Evolutionary conservation across 2,113 vertebrate genomes (phyloP).

Genomic region (Solea solea): DNA sequence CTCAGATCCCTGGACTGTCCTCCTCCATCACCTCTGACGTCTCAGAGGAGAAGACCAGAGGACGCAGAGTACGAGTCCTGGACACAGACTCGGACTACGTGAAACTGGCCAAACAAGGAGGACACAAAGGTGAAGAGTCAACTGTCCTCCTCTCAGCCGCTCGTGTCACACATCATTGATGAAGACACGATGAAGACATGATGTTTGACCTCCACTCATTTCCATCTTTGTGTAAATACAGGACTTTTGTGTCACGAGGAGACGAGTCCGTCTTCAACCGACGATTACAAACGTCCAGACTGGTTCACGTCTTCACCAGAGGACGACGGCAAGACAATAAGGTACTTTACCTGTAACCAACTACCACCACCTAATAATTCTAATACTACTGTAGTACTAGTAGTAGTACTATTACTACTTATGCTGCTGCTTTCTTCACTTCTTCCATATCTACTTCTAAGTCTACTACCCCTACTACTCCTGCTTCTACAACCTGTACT

Average conservation of each 20-base stretch:
- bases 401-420: no score
- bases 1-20: conserved; percentile 80
- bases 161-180: background rate
- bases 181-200: background rate
- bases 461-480: no score
- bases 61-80: conserved; percentile 62
- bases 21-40: conserved; percentile 6
- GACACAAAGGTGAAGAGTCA: conserved; percentile 69
- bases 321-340: conserved; percentile 8
- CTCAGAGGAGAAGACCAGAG: conserved; percentile 53
- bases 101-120: conserved; percentile 81
- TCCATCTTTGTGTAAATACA: conserved; percentile 19
- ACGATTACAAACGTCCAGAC: conserved; percentile 56
- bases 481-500: no score
- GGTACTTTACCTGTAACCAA: conserved; percentile 30
- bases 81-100: conserved; percentile 77
- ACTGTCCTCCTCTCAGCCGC: no score
- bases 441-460: no score
- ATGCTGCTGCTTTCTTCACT: no score
- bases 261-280: conserved; percentile 11
- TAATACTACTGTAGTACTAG: no score
- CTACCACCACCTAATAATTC: no score
- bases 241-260: conserved; percentile 74
- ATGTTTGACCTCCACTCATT: background rate
- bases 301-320: conserved; percentile 39